Evolutionary conservation across 2,113 vertebrate genomes (phyloP).

Genomic region (Callopanchax toddi): DNA sequence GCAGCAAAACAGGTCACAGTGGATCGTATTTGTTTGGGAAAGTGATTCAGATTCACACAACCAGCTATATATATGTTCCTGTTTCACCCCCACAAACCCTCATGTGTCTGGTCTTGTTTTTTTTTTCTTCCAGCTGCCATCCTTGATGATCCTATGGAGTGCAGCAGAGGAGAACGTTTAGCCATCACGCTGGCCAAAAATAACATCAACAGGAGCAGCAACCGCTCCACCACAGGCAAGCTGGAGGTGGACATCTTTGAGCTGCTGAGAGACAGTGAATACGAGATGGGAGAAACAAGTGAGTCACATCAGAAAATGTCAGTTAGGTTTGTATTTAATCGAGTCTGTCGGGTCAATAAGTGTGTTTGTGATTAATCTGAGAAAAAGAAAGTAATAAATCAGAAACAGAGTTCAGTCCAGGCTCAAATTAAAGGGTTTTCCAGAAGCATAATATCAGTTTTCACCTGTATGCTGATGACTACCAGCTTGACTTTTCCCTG

Average conservation of each 20-base stretch:
- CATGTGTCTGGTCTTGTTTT: background rate
- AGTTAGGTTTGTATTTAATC: background rate
- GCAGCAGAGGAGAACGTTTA: constrained; percentile 95
- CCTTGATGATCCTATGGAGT: constrained; percentile 98
- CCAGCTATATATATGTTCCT: background rate
- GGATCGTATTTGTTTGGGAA: background rate
- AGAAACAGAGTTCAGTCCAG: background rate
- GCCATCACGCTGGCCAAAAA: constrained; percentile 98
- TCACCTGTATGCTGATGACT: too few relatives aligned
- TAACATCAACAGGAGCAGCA: constrained; percentile 91
- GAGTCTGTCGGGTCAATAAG: background rate
- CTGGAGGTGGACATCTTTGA: constrained; percentile 98
- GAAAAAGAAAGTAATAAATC: constrained; percentile 6
- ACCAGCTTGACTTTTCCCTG: too few relatives aligned
- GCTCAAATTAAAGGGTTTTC: constrained; percentile 16
- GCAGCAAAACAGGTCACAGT: background rate
- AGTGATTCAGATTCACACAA: constrained; percentile 1
- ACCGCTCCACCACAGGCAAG: constrained; percentile 90
- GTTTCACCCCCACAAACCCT: background rate
- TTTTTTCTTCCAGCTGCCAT: constrained; percentile 73
- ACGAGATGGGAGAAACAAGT: constrained; percentile 98
- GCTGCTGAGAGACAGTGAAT: constrained; percentile 96
- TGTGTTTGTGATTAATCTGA: background rate
- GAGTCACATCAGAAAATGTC: constrained; percentile 47
- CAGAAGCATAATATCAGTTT: too few relatives aligned